phyloP scores from a whole-genome alignment of 2,888 invertebrate genomes.

The Platycheirus rosarum region DNA sequence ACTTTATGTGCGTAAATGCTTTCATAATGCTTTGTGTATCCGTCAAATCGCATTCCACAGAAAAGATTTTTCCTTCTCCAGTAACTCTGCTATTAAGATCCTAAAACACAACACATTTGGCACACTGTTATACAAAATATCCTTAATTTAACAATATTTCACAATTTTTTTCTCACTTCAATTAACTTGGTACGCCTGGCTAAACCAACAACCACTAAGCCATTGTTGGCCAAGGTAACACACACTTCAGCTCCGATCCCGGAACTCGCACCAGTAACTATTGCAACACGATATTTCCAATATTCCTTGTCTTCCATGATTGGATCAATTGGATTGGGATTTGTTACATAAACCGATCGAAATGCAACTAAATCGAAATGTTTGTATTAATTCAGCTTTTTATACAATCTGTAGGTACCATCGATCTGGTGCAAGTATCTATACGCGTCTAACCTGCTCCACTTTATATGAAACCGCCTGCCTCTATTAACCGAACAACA shows the following conservation, averaged over 20 bases:
- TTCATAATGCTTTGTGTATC: constrained; percentile 78
- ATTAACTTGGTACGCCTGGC: constrained; percentile 83
- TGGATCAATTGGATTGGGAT: neutral
- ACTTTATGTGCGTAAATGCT: constrained; percentile 79
- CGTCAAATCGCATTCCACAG: constrained; percentile 80
- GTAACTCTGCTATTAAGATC: constrained; percentile 78
- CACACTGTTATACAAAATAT: neutral
- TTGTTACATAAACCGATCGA: neutral
- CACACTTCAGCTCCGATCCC: constrained; percentile 83
- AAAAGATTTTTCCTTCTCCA: constrained; percentile 80
- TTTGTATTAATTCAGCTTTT: constrained; percentile 22
- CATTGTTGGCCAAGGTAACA: constrained; percentile 81
- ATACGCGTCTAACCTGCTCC: neutral
- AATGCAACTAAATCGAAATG: constrained; percentile 44
- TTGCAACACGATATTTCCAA: constrained; percentile 80
- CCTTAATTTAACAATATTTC: neutral
- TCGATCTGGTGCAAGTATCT: neutral
- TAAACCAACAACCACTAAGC: constrained; percentile 84
- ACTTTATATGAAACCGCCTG: constrained; percentile 33
- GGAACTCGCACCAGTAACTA: constrained; percentile 83
- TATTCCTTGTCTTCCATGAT: constrained; percentile 71
- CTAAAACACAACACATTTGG: constrained; percentile 75
- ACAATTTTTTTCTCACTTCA: constrained; percentile 78
- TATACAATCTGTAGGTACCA: constrained; percentile 35
- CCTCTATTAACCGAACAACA: constrained; percentile 34